Base-by-base conservation (phyloP, 2,113 vertebrate species). In the Chitala chitala region DNA sequence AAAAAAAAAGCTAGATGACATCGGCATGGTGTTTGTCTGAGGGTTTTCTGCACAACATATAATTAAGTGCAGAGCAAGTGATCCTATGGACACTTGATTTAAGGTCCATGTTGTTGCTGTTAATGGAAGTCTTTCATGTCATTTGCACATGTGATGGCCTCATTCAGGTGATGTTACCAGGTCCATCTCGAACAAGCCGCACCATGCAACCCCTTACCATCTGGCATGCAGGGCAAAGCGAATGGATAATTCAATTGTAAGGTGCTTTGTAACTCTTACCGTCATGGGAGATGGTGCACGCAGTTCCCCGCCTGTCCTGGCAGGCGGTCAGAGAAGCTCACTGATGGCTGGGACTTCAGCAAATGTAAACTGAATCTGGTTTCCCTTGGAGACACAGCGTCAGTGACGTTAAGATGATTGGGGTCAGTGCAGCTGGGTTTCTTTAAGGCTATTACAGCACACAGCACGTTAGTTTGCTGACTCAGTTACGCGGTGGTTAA, bases 391-490 rank as follows among this genome's bases (percentile, higher is more conserved):
- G 71, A 69, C 31, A 53, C 73, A 68, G 69, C 53, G 36, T 77
- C 55, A 66, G 71, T 71, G 65, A 71, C 78, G 77, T 65, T 48
- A 78, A 78, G 79, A 70, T 77, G 81, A 78, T 83, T 77, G 53
- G 68, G 85, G 86, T 90, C 85, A 87, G 48, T 5, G 71, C 72
- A 72, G 80, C 83, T 84, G 69, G 85, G 85, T 80, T 71, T 64
- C 56, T 69, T 74, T 87, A 86, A 88, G 84, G 84, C 86, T 89
- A 87, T 89, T 90, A 86, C 84, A 76, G 82, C 80, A 83, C 84
- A 78, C 80, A 76, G 76, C 80, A 80, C 81, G 74, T 64, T 76
- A 81, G 80, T 84, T 76, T 88, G 89, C 89, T 91, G 89, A 91
- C 85, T 83, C 63, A 44, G 80, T 80, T 48, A 84, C 85, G 87